Base-by-base conservation (phyloP, 2,113 vertebrate genomes). In the Ptychochromis oligacanthus region DNA sequence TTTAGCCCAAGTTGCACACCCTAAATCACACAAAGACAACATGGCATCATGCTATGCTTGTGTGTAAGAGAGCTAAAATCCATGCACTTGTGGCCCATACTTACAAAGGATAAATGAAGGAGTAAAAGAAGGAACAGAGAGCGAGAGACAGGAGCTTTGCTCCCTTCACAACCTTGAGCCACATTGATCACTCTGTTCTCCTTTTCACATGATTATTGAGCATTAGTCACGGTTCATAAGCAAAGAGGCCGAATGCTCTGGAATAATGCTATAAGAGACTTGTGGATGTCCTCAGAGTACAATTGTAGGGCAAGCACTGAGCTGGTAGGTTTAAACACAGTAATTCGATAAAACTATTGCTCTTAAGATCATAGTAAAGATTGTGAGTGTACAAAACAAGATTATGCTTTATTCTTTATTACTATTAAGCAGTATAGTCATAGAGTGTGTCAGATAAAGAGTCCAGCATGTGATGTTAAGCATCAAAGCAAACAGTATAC, bases 211-310 rank as follows among this genome's bases (percentile, higher is more conserved):
- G 70, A 88, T 91, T 86, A 92, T 86, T 83, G 77, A 85, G 75
- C 70, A 75, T 93, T 89, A 90, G 87, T 87, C 75, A 86, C 4
- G 18, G 75, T 84, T 89, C 85, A 89, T 84, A 82, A 87, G 77
- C 83, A 91, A 87, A 83, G 82, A 83, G 52, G 80, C 59, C 2
- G 2, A 83, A 78, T 49, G 61, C n/a, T 17, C 26, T 54, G 67
- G 18, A 88, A 85, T 79, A 38, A 83, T 85, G 74, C 74, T 40
- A 7, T 70, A 36, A 83, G 58, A 88, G 70, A 87, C 57, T 43
- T 46, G 17, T 36, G 83, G 64, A 59, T 81, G 70, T 28, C 58
- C 61, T 88, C 58, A 57, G 13, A 81, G 65, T 38, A 34, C 67
- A 52, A 72, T 52, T 11, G 34, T 9, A 57, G 2, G 81, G 79